Base-by-base conservation (phyloP, 1,140 invertebrate genomes). In the Carposina sasakii region DNA sequence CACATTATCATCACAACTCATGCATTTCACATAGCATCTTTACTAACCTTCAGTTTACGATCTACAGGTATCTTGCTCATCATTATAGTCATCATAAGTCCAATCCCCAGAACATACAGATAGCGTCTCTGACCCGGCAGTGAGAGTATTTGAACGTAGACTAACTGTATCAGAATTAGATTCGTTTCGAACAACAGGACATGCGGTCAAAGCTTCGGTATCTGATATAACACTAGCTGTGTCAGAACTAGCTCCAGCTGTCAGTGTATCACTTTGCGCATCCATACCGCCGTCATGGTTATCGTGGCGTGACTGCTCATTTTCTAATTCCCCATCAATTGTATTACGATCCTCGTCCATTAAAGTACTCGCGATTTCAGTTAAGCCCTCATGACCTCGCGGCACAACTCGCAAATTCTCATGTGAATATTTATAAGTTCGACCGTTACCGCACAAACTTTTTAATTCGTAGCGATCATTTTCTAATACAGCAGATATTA, bases 391-490 rank as follows among this genome's bases (percentile, higher is more conserved):
- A 31, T 55, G 49, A 8, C 57, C 55, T 19, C 2, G 17, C 21
- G 56, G 65, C 48, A 67, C 56, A 49, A 21, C 10, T n/a, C 58
- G 54, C 26, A 64, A 62, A 30, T 58, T 55, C 20, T 64, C 61
- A 23, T 68, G 57, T 1, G 61, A 28, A 24, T 64, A 17, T 43
- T 52, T 68, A 48, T 44, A 54, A 8, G 23, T 42, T 19, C 56
- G 13, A 47, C 53, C 12, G 15, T 47, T 55, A 22, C 43, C 36
- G 31, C 13, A 13, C 20, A 59, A 16, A 17, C 28, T 51, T 52
- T 46, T 47, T 3, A 61, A 24, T 36, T 61, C 64, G 21, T 67
- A 61, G 9, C 64, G 48, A 33, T 61, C 60, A 48, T 67, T 59
- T 8, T 61, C 31, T 33, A 67, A 22, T 8, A 67, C 52, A 10